phyloP scores from a whole-genome alignment of 2,113 vertebrate species.

The Ctenomys sociabilis region DNA sequence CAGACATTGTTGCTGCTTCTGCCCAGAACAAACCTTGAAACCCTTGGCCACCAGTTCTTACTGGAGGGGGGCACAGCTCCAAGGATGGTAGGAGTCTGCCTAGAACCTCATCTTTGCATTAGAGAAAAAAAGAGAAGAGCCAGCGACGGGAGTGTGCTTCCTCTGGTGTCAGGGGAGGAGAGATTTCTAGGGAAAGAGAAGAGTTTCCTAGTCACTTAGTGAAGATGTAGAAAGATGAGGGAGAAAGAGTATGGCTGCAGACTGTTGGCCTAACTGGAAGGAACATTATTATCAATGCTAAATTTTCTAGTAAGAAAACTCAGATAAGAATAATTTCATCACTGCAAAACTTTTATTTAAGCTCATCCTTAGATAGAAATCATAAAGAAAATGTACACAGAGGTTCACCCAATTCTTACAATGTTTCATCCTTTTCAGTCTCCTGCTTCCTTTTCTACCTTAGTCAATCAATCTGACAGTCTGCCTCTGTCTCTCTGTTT shows the following conservation, averaged over 20 bases:
- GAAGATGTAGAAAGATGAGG: background rate
- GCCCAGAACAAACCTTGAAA: too few relatives aligned
- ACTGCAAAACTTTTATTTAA: constrained; percentile 68
- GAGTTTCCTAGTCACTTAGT: background rate
- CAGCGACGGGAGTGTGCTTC: too few relatives aligned
- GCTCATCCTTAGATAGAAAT: constrained; percentile 18
- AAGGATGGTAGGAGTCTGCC: too few relatives aligned
- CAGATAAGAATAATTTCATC: constrained; percentile 17
- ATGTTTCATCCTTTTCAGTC: background rate
- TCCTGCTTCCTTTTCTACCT: constrained; percentile 40
- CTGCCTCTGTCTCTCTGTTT: background rate
- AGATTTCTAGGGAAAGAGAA: too few relatives aligned
- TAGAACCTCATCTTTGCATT: too few relatives aligned
- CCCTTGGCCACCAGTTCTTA: too few relatives aligned
- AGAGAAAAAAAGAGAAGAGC: too few relatives aligned
- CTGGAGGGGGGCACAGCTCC: too few relatives aligned
- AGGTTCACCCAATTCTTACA: background rate
- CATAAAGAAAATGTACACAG: constrained; percentile 27
- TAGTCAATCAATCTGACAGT: background rate
- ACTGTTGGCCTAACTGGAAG: background rate
- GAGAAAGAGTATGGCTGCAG: background rate
- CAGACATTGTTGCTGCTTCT: too few relatives aligned
- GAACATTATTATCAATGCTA: background rate
- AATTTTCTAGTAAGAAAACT: constrained; percentile 39
- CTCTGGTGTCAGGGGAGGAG: too few relatives aligned